Evolutionary conservation across 2,113 vertebrate genomes (phyloP).

Genomic region (Anoplopoma fimbria): DNA sequence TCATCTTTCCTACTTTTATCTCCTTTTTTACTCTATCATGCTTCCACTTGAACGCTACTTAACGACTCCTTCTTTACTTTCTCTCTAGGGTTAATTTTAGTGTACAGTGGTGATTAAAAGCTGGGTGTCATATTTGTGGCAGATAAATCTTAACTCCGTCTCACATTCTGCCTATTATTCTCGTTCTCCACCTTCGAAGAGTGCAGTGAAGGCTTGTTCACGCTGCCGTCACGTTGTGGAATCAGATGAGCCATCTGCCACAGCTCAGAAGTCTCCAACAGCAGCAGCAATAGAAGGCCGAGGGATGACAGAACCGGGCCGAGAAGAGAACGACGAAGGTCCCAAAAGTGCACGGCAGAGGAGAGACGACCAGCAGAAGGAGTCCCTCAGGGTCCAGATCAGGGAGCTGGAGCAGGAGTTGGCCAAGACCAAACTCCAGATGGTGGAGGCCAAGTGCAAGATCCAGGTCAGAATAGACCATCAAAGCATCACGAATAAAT

Average conservation of each 20-base stretch:
- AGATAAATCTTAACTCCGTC: neutral
- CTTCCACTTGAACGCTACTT: neutral
- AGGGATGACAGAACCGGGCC: neutral
- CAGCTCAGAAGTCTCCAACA: conserved; percentile 20
- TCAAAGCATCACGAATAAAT: neutral
- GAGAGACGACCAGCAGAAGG: conserved; percentile 83
- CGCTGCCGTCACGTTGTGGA: conserved; percentile 86
- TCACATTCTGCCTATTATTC: neutral
- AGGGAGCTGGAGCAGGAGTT: conserved; percentile 91
- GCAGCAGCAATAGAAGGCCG: neutral
- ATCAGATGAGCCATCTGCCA: conserved; percentile 77
- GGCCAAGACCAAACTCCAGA: conserved; percentile 93
- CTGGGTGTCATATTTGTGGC: neutral
- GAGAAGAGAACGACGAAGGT: neutral
- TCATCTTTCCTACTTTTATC: conserved; percentile 14
- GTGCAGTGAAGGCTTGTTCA: conserved; percentile 87
- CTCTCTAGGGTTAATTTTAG: neutral
- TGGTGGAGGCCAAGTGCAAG: conserved; percentile 95
- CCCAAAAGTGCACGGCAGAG: neutral
- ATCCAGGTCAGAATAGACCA: conserved; percentile 88
- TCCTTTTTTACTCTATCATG: neutral
- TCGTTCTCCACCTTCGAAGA: conserved; percentile 75
- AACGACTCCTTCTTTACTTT: neutral
- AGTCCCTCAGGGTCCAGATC: conserved; percentile 88
- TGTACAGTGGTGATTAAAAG: neutral